These are phyloP conservation scores for Diadromus collaris DNA, from an alignment of 2,888 invertebrate genomes.

Conservation along the genomic window DNA sequence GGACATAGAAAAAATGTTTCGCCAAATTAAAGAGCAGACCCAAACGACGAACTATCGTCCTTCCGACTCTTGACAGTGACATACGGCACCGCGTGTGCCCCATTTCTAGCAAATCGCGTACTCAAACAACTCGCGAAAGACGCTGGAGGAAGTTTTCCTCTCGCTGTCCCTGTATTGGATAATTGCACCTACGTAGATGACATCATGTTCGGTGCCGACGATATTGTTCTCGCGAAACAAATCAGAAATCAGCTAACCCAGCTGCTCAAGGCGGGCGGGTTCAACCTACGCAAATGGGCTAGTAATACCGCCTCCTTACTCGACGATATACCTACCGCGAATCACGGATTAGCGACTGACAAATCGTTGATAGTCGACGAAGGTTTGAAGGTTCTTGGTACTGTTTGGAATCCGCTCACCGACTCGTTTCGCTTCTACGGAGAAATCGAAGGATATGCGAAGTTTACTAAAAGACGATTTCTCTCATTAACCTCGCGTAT, in stretches of 20 bases:
- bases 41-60: conserved; percentile 60
- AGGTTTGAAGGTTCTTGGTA: neutral
- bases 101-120: conserved; percentile 64
- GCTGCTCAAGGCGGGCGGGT: conserved; percentile 8
- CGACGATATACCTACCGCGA: neutral
- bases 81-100: conserved; percentile 60
- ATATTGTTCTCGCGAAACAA: neutral
- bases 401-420: neutral
- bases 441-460: neutral
- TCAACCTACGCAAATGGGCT: conserved; percentile 17
- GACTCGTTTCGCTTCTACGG: neutral
- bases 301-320: neutral
- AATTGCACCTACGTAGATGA: conserved; percentile 65
- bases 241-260: neutral
- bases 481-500: conserved; percentile 3
- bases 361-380: neutral
- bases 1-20: conserved; percentile 50
- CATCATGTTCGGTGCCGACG: conserved; percentile 39
- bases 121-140: conserved; percentile 61
- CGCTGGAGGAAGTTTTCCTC: conserved; percentile 48
- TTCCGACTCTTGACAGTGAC: conserved; percentile 35
- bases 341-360: conserved; percentile 15
- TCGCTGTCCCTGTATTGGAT: conserved; percentile 48
- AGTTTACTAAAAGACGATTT: neutral
- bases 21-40: conserved; percentile 40